Base-by-base conservation (phyloP, 2,113 vertebrate species). In the Rhinolophus ferrumequinum region DNA sequence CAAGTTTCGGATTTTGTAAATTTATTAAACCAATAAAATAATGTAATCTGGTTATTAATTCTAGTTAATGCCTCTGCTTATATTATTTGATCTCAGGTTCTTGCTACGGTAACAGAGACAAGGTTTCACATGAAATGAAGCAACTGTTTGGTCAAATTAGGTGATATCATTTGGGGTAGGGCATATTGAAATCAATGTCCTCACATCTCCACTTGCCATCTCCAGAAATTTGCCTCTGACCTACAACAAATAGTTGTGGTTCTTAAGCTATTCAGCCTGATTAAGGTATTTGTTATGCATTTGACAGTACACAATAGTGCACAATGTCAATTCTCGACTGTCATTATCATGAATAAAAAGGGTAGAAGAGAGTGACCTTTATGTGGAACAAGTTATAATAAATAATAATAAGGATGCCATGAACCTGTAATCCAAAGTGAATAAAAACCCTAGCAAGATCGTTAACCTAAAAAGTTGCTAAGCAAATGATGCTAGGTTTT, bases 311-410 rank as follows among this genome's bases (percentile, higher is more conserved):
- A 90, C 26, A 69, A 64, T 82, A 76, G 87, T 73, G 44, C 64
- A 90, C 4, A 1, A 1, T 28, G 11, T 95, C 77, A 86, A 80
- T 96, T 94, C 96, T 97, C 86, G 93, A 9, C 87, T 96, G 91
- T 96, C 89, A 58, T 95, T 54, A n/a, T 95, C 3, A 0, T 96
- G 95, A 97, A 97, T 98, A 98, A 96, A 97, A 90, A 95, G 79
- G 58, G 92, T 87, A 75, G 82, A 90, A 91, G 90, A 8, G 64
- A 30, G 82, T 96, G 91, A 98, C 69, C 77, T 26, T 38, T 56
- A 0, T 58, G 44, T 96, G 62, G 62, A 92, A 30, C 89, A 87
- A 94, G 80, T 50, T 54, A n/a, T 92, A 92, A 96, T 93, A 98
- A 97, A 96, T 97, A 97, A 96, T 97, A 97, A 92, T 38, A 67